Conservation (phyloP, 2,113 vertebrate species). For the Pica pica region DNA sequence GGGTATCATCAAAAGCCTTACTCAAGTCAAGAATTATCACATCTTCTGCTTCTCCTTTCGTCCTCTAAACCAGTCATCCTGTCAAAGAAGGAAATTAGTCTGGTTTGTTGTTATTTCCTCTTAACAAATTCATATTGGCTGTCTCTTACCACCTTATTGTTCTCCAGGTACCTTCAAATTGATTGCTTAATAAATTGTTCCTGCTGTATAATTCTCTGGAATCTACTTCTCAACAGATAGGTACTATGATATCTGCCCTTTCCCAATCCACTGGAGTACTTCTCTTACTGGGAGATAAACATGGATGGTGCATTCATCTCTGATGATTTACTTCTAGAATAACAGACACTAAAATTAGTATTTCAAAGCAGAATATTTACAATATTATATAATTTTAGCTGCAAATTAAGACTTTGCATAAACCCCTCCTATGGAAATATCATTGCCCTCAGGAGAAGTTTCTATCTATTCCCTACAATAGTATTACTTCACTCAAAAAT, state of each 20-base stretch:
- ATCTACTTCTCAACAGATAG: neutral
- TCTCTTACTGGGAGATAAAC: neutral
- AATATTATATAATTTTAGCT: neutral
- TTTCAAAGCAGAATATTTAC: neutral
- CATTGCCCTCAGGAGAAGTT: neutral
- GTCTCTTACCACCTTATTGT: neutral
- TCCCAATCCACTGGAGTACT: neutral
- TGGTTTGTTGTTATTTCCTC: neutral
- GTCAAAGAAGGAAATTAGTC: neutral
- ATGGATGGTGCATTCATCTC: neutral
- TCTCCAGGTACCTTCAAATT: neutral
- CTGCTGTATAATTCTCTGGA: neutral
- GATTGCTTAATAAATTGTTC: constrained; percentile 21
- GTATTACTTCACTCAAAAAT: neutral
- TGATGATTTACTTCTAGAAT: neutral
- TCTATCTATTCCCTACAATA: neutral
- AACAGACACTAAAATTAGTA: neutral
- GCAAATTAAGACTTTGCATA: neutral
- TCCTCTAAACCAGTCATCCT: neutral
- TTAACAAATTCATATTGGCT: neutral
- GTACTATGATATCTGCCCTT: neutral
- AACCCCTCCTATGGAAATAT: neutral
- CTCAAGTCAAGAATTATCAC: neutral
- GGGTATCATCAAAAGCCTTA: neutral
- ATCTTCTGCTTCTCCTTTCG: neutral